Percentiles rank a stretch among this genome's conserved stretches.
Conservation (phyloP, 2,797 vertebrate species). For the Pteropus rufus region DNA sequence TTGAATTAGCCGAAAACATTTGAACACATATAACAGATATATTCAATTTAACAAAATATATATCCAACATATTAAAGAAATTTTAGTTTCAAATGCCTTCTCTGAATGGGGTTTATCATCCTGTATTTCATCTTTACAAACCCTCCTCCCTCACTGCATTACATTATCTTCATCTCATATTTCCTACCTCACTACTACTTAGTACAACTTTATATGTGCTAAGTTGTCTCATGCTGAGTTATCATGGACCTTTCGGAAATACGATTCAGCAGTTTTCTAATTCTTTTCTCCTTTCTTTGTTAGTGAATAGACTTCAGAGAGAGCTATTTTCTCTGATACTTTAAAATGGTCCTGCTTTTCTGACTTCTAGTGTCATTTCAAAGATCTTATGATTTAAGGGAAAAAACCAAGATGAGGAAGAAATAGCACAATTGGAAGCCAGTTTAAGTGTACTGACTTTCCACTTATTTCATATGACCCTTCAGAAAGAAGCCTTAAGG, state of each 20-base stretch:
- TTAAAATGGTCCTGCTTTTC: not conserved
- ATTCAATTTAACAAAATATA: not conserved
- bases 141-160: too few relatives aligned
- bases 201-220: not conserved
- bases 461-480: not conserved
- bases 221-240: not conserved
- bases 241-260: not conserved
- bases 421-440: not conserved
- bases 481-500: not conserved
- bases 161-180: not conserved
- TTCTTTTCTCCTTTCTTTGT: not conserved
- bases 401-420: not conserved
- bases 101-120: not conserved
- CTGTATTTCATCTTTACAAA: not conserved
- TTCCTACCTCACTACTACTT: not conserved
- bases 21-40: not conserved
- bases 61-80: not conserved
- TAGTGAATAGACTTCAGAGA: constrained; percentile 16
- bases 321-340: not conserved
- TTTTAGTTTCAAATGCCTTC: not conserved
- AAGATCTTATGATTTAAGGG: not conserved
- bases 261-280: not conserved
- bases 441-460: not conserved
- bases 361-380: not conserved
- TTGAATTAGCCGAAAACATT: not conserved